Evolutionary conservation across 1,140 invertebrate species (phyloP).

Genomic region (Patella vulgata): DNA sequence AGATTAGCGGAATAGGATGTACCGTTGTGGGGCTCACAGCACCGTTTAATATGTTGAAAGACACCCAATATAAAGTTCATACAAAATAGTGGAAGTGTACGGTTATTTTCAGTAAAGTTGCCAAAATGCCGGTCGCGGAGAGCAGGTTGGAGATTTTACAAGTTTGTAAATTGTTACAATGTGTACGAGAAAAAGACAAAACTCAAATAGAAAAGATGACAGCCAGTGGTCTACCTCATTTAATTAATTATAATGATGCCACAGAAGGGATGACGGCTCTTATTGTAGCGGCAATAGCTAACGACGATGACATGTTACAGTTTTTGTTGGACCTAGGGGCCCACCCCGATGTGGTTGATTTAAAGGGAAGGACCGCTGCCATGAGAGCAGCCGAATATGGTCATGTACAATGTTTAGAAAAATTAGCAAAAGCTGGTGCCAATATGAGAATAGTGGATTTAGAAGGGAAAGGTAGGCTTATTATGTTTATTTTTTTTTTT

Average conservation of each 20-base stretch:
- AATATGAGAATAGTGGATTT: constrained; percentile 63
- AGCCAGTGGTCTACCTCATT: constrained; percentile 60
- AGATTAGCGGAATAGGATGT: too few species aligned
- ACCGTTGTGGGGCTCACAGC: too few species aligned
- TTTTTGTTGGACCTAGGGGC: constrained; percentile 63
- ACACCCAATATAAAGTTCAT: too few species aligned
- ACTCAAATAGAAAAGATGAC: constrained; percentile 62
- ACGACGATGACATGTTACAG: constrained; percentile 65
- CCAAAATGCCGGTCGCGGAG: constrained; percentile 60
- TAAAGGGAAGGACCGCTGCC: constrained; percentile 62
- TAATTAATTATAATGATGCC: constrained; percentile 67
- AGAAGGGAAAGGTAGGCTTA: constrained; percentile 64
- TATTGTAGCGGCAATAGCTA: constrained; percentile 55
- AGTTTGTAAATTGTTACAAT: constrained; percentile 66
- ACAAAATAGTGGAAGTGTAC: too few species aligned
- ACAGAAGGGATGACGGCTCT: constrained; percentile 63
- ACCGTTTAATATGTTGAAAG: too few species aligned
- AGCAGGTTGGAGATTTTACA: constrained; percentile 62
- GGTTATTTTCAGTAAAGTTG: too few species aligned
- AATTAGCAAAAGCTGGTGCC: constrained; percentile 58
- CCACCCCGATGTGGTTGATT: constrained; percentile 66
- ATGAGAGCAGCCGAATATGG: constrained; percentile 67
- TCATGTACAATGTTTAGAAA: constrained; percentile 63
- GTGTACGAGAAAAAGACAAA: constrained; percentile 61
- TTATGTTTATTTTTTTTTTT: not conserved